Evolutionary conservation across 2,888 invertebrate genomes (phyloP), one percentile per base, ranked within the genome.

Genomic region (Drepana falcataria): DNA sequence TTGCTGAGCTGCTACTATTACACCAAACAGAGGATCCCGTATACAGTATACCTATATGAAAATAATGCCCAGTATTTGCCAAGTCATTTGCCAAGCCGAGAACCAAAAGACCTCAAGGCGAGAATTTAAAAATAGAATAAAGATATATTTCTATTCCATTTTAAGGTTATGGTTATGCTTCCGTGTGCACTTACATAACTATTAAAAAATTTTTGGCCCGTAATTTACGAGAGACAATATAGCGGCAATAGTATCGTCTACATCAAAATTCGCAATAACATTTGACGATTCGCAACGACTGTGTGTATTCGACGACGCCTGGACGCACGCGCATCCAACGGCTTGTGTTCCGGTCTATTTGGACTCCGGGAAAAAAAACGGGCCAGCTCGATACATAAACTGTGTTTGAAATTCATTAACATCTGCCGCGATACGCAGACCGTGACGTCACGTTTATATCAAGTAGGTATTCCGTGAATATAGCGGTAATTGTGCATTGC

Each of bases 331-430:
- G 66, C 64, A 57, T 58, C 55, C 64, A 78, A 71, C 76, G 77
- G 71, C 65, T 59, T 66, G 70, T 56, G 83, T 81, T 83, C 77
- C 84, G 81, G 78, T 83, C 85, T 81, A 84, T 84, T 84, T 84
- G 82, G 67, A 51, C 44, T 51, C 51, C 59, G 69, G 69, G 63
- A 75, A 83, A 82, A 82, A 21, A 79, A 82, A 79, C 66, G 63
- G 56, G 61, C 73, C 70, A 73, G 77, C 76, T 75, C 51, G 44
- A 68, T 60, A 62, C 59, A 55, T 58, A 55, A 55, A 60, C 66
- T 60, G 65, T 55, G 79, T 78, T 81, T 77, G 68, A 72, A 79
- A 81, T 79, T 76, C 75, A 77, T 51, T 3, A 40, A 5, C 70
- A 70, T 75, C 76, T 76, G 68, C 70, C 62, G 68, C 68, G 71